Conservation (phyloP, 2,888 invertebrate species). For the Pollenia griseotomentosa region DNA sequence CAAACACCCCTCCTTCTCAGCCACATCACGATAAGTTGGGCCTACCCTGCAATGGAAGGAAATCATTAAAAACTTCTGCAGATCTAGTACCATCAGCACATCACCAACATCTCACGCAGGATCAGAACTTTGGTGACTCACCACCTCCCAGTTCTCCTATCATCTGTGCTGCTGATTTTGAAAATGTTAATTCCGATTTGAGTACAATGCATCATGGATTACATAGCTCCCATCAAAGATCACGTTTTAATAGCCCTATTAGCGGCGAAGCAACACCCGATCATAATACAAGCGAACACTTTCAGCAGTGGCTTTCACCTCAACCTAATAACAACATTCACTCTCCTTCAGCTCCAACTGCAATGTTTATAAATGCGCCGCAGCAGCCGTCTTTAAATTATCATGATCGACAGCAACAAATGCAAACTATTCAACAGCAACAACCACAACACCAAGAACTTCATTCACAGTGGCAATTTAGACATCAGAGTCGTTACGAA, state of each 20-base stretch:
- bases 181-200: slow-evolving; percentile 50
- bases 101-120: slow-evolving; percentile 42
- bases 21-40: slow-evolving; percentile 53
- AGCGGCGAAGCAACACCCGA: slow-evolving; percentile 66
- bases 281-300: slow-evolving; percentile 60
- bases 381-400: slow-evolving; percentile 66
- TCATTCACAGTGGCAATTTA: slow-evolving; percentile 68
- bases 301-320: slow-evolving; percentile 72
- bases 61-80: slow-evolving; percentile 23
- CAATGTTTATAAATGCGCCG: slow-evolving; percentile 48
- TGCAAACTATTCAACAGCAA: slow-evolving; percentile 68
- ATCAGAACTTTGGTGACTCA: slow-evolving; percentile 77
- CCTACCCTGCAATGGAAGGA: slow-evolving; percentile 39
- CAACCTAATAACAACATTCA: slow-evolving; percentile 55
- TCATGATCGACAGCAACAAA: slow-evolving; percentile 69
- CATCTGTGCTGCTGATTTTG: slow-evolving; percentile 78
- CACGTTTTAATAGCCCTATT: slow-evolving; percentile 72
- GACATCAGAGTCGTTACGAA: slow-evolving; percentile 73
- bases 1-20: slow-evolving; percentile 66
- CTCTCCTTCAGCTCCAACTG: slow-evolving; percentile 78
- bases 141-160: slow-evolving; percentile 80
- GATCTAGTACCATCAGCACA: slow-evolving; percentile 34
- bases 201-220: slow-evolving; percentile 64
- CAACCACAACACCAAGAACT: slow-evolving; percentile 56
- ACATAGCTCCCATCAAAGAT: slow-evolving; percentile 63